Conservation (phyloP, 1,140 invertebrate species). For the Magallana gigas region DNA sequence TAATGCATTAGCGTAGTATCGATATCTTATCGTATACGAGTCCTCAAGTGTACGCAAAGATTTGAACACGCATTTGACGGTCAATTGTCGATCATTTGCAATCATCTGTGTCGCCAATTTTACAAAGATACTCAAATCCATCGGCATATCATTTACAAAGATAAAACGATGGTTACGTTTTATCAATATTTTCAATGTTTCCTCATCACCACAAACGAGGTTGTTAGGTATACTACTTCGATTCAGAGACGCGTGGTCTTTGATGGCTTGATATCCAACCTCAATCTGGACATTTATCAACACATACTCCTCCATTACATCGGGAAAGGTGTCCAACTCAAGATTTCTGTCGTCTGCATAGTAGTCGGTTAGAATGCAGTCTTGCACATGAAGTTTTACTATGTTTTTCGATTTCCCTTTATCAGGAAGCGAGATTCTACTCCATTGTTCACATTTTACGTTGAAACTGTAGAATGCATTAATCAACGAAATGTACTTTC, state of each 20-base stretch:
- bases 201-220: conserved; percentile 9
- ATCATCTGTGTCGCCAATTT: background rate
- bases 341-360: background rate
- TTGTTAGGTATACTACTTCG: background rate
- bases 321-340: background rate
- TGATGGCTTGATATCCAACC: background rate
- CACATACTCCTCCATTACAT: background rate
- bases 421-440: background rate
- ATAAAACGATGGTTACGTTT: background rate
- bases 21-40: background rate
- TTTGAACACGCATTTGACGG: background rate
- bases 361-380: background rate
- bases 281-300: background rate
- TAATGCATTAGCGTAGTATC: background rate
- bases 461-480: background rate
- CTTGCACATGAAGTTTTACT: background rate
- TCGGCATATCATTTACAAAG: background rate
- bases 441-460: background rate
- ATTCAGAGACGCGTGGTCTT: background rate
- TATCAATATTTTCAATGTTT: conserved; percentile 1
- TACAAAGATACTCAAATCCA: background rate
- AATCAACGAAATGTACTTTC: background rate
- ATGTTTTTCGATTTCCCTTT: background rate
- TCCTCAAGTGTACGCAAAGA: background rate
- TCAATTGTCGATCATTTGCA: background rate